Evolutionary conservation across 2,113 vertebrate species (phyloP), one percentile per base, ranked within the genome.

Genomic region (Heterochromis multidens): DNA sequence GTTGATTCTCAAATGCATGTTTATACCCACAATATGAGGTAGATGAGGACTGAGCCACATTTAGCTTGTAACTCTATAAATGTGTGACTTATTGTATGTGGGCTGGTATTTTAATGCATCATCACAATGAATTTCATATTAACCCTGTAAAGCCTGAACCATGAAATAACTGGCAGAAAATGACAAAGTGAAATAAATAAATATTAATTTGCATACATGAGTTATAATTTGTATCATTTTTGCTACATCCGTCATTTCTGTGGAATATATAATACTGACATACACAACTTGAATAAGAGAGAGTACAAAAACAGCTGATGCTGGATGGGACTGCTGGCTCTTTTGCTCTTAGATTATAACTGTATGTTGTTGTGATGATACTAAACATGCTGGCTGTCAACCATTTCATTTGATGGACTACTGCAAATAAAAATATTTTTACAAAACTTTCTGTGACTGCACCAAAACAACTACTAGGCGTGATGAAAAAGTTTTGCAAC

Each of bases 61-160:
- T 65, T 80, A 29, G 43, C 23, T n/a, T 17, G 17, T 70, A 54
- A 60, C 17, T 27, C 33, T n/a, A 3, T 59, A 56, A 1, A 12
- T 46, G 11, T 46, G 14, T 27, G 23, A 46, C 37, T 13, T 23
- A 37, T 78, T 72, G 35, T 23, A 60, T 65, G 63, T 29, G 7
- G 43, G n/a, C 59, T 33, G 59, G 2, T 52, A 79, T 85, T 80
- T 87, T 49, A 83, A 82, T 84, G 46, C 80, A 8, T 81, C 83
- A 89, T 86, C 11, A 33, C 77, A 40, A 37, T 25, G 19, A 23
- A 43, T 76, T 46, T 74, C 57, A 59, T 25, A 77, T 62, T 46
- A 40, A n/a, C n/a, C n/a, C n/a, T n/a, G n/a, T n/a, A n/a, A n/a
- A n/a, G n/a, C n/a, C n/a, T n/a, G n/a, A n/a, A n/a, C n/a, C n/a